A percentile compares a stretch with the other conserved stretches of the same genome.
phyloP scores from a whole-genome alignment of 2,113 vertebrate species.

The Terrapene triunguis region DNA sequence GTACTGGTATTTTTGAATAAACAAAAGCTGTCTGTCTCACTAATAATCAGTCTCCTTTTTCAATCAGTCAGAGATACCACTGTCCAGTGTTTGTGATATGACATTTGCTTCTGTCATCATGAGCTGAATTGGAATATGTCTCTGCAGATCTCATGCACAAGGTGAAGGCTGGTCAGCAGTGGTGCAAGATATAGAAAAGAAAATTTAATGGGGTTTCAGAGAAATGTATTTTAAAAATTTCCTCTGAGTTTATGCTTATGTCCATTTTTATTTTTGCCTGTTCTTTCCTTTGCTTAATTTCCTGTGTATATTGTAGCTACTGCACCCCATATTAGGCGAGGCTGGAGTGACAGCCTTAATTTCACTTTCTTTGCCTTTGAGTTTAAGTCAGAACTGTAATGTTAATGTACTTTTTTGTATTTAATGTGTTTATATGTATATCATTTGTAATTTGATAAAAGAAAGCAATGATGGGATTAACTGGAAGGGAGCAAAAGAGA shows the following conservation, averaged over 20 bases:
- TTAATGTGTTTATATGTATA: accelerated
- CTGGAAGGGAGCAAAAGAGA: neutral
- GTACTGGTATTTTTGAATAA: slow-evolving; percentile 57
- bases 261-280: neutral
- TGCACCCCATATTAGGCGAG: accelerated
- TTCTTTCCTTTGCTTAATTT: neutral
- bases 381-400: neutral
- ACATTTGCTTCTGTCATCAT: neutral
- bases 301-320: accelerated
- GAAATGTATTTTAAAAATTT: neutral
- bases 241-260: neutral
- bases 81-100: neutral
- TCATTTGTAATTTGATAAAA: neutral
- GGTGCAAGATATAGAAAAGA: slow-evolving; percentile 15
- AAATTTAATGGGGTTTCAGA: slow-evolving; percentile 12
- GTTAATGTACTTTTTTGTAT: neutral
- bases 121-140: neutral
- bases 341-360: neutral
- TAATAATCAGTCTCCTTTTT: slow-evolving; percentile 15
- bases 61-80: slow-evolving; percentile 37
- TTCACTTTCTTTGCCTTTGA: slow-evolving; percentile 8
- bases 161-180: neutral
- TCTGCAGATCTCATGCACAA: neutral
- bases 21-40: neutral
- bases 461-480: slow-evolving; percentile 4